These are phyloP conservation scores for Daubentonia madagascariensis DNA, from an alignment of 2,113 vertebrate genomes.

Conservation along the genomic window DNA sequence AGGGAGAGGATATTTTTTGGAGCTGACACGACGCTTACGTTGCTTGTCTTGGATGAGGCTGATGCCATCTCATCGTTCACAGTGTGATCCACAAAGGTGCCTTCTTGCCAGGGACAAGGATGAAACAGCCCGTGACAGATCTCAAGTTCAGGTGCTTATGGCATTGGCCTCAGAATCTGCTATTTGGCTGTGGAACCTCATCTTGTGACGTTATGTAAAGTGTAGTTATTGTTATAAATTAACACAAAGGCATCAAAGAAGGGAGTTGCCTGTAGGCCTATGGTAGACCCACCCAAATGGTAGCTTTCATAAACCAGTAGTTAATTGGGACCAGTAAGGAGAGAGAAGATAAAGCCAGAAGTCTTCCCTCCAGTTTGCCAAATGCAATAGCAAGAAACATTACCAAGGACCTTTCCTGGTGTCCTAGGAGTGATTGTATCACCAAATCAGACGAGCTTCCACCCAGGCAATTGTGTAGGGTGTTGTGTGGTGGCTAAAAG, in stretches of 20 bases:
- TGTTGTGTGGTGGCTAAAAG: background rate
- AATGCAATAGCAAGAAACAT: background rate
- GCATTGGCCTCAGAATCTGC: background rate
- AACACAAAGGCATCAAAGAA: background rate
- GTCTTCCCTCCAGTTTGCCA: background rate
- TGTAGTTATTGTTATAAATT: background rate
- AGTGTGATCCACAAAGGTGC: accelerated
- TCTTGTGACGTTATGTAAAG: background rate
- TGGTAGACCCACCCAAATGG: too few species aligned
- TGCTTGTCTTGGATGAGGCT: background rate
- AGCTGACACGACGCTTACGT: accelerated
- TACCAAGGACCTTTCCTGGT: background rate
- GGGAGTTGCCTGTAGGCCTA: background rate
- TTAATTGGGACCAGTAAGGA: background rate
- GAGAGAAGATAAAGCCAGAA: background rate
- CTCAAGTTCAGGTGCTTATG: background rate
- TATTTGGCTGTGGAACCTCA: background rate
- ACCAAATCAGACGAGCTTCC: too few species aligned
- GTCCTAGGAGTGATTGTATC: background rate
- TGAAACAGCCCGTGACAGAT: background rate
- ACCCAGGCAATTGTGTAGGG: background rate
- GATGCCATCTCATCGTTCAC: background rate
- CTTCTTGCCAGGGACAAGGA: background rate
- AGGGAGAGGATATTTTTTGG: background rate
- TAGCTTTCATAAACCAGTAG: background rate